Percentiles rank a stretch among this genome's conserved stretches.
Conservation (phyloP, 2,888 invertebrate species). For the Antheraea yamamai region DNA sequence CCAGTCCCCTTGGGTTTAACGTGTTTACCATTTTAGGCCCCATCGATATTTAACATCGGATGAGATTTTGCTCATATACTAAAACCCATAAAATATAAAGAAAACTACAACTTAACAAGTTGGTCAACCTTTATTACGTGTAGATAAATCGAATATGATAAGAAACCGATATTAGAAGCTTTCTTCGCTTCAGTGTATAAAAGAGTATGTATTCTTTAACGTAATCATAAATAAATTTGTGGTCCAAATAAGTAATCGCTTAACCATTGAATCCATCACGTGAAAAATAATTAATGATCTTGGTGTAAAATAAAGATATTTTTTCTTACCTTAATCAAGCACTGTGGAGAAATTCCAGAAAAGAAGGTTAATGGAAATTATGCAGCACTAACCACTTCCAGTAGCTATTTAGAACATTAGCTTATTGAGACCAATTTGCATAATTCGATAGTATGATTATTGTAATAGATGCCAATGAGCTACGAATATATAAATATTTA, state of each 20-base stretch:
- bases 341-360: not conserved
- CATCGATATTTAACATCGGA: too few relatives aligned
- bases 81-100: too few relatives aligned
- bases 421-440: not conserved
- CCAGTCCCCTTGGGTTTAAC: too few relatives aligned
- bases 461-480: conserved; percentile 3
- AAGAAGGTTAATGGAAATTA: not conserved
- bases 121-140: not conserved
- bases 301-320: not conserved
- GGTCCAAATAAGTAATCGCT: too few relatives aligned
- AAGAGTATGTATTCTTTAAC: not conserved
- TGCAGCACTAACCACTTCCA: not conserved
- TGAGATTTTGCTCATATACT: too few relatives aligned
- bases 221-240: too few relatives aligned
- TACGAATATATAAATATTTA: not conserved
- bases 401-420: not conserved
- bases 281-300: not conserved
- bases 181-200: not conserved
- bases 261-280: too few relatives aligned
- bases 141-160: not conserved
- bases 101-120: not conserved
- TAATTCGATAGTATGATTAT: not conserved
- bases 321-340: not conserved
- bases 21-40: too few relatives aligned
- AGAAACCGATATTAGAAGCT: not conserved